These are phyloP conservation scores for Enteromius unitaeniatus DNA, from an alignment of 2,797 vertebrate species.

Conservation along the genomic window DNA sequence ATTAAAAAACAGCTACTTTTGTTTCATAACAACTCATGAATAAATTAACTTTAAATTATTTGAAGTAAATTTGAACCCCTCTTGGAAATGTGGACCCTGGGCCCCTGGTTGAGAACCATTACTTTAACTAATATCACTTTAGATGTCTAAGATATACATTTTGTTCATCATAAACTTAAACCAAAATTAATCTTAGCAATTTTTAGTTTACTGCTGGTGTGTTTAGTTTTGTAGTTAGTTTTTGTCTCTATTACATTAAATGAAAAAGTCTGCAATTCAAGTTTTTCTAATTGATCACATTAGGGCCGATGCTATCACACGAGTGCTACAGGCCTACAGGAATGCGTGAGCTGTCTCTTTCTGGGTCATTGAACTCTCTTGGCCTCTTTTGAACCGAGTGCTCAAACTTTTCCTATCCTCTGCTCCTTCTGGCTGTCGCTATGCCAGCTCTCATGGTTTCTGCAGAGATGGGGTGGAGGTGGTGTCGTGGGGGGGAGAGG, in stretches of 20 bases:
- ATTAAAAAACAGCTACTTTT: neutral
- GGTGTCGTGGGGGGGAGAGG: constrained; percentile 44
- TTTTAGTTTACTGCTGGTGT: neutral
- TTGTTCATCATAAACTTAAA: neutral
- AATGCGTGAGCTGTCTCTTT: constrained; percentile 71
- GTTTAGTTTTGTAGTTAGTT: neutral
- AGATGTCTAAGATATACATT: neutral
- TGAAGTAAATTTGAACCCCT: neutral
- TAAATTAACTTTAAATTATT: neutral
- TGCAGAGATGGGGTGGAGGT: constrained; percentile 52
- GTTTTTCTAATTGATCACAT: neutral
- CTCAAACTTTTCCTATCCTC: constrained; percentile 71
- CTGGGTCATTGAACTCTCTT: constrained; percentile 74
- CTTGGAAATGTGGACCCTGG: neutral
- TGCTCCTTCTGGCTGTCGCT: constrained; percentile 68
- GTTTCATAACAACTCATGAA: neutral
- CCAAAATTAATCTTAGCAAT: neutral
- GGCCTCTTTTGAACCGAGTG: constrained; percentile 68
- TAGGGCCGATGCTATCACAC: neutral
- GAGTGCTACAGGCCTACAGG: constrained; percentile 60
- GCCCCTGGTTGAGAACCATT: neutral
- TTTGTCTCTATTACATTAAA: neutral
- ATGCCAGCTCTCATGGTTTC: constrained; percentile 65
- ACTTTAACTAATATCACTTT: neutral
- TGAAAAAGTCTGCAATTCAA: neutral